Base-by-base conservation (phyloP, 2,888 invertebrate genomes). In the Carterocephalus palaemon region DNA sequence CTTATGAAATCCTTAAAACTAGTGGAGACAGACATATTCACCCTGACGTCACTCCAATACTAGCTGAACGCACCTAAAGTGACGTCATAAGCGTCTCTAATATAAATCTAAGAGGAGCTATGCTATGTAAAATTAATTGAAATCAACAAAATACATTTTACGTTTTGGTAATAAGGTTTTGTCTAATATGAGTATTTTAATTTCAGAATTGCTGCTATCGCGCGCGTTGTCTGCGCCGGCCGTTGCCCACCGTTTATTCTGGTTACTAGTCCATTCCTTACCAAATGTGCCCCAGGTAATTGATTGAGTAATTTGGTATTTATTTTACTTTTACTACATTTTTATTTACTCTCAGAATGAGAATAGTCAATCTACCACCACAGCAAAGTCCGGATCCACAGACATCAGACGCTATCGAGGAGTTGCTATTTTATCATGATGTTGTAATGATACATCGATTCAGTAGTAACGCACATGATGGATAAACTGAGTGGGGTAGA, bases 191-290 rank as follows among this genome's bases (percentile, higher is more conserved):
- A 10, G n/a, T 3, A n/a, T 34, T 47, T 39, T 45, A 37, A 34
- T 67, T 67, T 0, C 69, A 84, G 83, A 75, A 41, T 47, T 81
- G 23, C 51, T 85, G 13, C 46, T 85, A 22, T 93, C 95, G 50
- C 91, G 96, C 49, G 92, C 97, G 0, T 85, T 97, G 46, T 89
- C 92, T 17, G 95, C 96, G 8, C 95, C 98, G 0, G 90, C 97
- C 40, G 94, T 99, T 39, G 97, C 98, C 1, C 99, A 99, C 80
- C 92, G 94, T 62, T 88, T 99, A 58, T 99, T 98, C 76, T 99
- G 99, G 99, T 87, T 96, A 50, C 76, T 96, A 42, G 93, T 94
- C 24, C 95, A 96, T 65, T 92, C 92, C 24, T 81, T 96, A 53
- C 95, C 95, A 0, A 94, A 94, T 66, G 91, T 92, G 57, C 94